These are phyloP conservation scores for Pangasius macronema DNA, from an alignment of 2,797 vertebrate species.

Conservation along the genomic window DNA sequence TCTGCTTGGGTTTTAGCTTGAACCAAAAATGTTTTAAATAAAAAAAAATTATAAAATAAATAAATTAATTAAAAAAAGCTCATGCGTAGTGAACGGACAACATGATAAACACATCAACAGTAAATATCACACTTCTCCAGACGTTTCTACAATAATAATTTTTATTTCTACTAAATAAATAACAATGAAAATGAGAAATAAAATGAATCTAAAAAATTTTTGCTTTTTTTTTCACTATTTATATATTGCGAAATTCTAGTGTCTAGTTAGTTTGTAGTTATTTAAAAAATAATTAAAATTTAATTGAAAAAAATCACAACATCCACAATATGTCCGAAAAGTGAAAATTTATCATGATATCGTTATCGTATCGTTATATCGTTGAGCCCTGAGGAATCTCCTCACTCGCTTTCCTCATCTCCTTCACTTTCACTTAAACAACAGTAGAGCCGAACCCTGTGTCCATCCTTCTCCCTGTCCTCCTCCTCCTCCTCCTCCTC, in stretches of 20 bases:
- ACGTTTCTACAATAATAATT: too few relatives aligned
- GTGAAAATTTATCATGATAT: not conserved
- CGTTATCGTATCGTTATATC: not conserved
- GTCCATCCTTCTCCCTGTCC: conserved; percentile 51
- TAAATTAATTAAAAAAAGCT: not conserved
- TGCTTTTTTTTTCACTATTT: not conserved
- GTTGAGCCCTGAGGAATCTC: not conserved
- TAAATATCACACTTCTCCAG: not conserved
- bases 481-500: conserved; percentile 76
- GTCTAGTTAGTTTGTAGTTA: not conserved
- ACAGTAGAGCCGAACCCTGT: conserved; percentile 81
- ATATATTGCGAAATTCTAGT: not conserved
- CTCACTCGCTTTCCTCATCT: not conserved
- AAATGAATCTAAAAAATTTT: not conserved
- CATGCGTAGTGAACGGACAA: not conserved
- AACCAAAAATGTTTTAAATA: not conserved
- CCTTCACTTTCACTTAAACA: conserved; percentile 62
- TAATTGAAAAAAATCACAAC: not conserved
- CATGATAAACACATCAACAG: not conserved
- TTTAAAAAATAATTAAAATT: not conserved
- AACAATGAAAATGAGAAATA: not conserved
- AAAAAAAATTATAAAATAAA: not conserved
- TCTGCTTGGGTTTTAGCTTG: not conserved
- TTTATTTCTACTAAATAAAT: not conserved
- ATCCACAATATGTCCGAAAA: not conserved